phyloP scores from a whole-genome alignment of 1,140 invertebrate genomes.

The Lepidurus couesii region DNA sequence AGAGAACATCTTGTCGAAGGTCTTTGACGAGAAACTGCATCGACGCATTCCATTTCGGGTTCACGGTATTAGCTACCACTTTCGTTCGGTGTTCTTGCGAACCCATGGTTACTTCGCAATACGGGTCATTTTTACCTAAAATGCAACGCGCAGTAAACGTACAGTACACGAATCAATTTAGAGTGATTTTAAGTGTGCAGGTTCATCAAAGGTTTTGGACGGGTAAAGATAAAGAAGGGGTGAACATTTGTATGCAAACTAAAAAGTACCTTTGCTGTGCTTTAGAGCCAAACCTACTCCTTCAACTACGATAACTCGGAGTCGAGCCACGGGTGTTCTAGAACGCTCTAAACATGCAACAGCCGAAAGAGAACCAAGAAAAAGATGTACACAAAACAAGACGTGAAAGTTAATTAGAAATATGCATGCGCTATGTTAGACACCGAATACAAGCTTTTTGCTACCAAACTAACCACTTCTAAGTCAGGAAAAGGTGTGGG shows the following conservation, averaged over 20 bases:
- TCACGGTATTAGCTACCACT: slow-evolving; percentile 54
- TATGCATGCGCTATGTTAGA: slow-evolving; percentile 22
- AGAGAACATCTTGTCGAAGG: slow-evolving; percentile 64
- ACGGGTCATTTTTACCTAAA: slow-evolving; percentile 57
- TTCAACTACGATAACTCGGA: slow-evolving; percentile 45
- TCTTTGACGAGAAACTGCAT: slow-evolving; percentile 77
- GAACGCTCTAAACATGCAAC: slow-evolving; percentile 47
- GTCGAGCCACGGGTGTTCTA: slow-evolving; percentile 45
- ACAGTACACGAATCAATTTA: background rate
- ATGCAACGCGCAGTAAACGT: background rate
- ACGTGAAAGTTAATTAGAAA: slow-evolving; percentile 1
- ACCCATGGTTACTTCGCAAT: slow-evolving; percentile 73
- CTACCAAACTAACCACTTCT: background rate
- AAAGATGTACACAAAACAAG: slow-evolving; percentile 34
- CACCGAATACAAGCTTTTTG: background rate
- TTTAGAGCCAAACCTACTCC: slow-evolving; percentile 38
- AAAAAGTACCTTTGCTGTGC: slow-evolving; percentile 38
- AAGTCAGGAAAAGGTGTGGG: slow-evolving; percentile 17
- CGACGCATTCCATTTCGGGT: slow-evolving; percentile 71
- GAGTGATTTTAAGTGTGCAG: background rate
- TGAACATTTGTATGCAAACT: background rate
- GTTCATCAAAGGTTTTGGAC: background rate
- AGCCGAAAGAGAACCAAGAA: slow-evolving; percentile 29
- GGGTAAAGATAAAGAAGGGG: background rate
- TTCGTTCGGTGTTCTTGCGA: slow-evolving; percentile 66